Percentiles rank a stretch among this genome's conserved stretches.
Conservation (phyloP, 2,797 vertebrate species). For the Sylvilagus floridanus region DNA sequence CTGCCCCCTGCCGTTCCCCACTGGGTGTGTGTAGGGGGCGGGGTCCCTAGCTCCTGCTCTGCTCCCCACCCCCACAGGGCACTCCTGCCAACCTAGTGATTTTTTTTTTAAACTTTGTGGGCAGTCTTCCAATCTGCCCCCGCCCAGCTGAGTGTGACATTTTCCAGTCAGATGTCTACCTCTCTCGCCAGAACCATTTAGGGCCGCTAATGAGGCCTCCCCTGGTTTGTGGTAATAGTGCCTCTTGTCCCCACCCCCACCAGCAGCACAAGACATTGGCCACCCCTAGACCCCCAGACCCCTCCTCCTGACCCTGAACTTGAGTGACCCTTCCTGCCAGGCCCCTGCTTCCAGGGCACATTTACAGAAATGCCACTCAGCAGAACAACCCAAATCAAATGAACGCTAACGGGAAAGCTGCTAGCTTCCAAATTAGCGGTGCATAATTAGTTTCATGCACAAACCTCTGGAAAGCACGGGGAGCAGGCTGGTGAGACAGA, state of each 20-base stretch:
- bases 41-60: background rate
- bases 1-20: background rate
- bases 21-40: too few relatives aligned
- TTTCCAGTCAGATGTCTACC: constrained; percentile 31
- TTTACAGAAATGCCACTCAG: constrained; percentile 84
- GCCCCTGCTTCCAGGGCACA: constrained; percentile 74
- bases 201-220: background rate
- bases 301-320: constrained; percentile 55
- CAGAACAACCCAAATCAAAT: constrained; percentile 81
- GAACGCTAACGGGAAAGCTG: constrained; percentile 85
- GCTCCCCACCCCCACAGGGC: background rate
- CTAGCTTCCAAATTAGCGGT: constrained; percentile 87
- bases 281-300: background rate
- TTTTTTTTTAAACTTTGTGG: constrained; percentile 38
- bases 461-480: constrained; percentile 86
- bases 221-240: background rate
- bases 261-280: background rate
- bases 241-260: background rate
- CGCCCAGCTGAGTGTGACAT: background rate
- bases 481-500: constrained; percentile 84
- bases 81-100: background rate
- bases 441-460: constrained; percentile 88
- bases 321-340: constrained; percentile 62
- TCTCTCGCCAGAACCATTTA: background rate
- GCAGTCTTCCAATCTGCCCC: background rate